Conservation (phyloP, 2,113 vertebrate genomes). For the Alaudala cheleensis region DNA sequence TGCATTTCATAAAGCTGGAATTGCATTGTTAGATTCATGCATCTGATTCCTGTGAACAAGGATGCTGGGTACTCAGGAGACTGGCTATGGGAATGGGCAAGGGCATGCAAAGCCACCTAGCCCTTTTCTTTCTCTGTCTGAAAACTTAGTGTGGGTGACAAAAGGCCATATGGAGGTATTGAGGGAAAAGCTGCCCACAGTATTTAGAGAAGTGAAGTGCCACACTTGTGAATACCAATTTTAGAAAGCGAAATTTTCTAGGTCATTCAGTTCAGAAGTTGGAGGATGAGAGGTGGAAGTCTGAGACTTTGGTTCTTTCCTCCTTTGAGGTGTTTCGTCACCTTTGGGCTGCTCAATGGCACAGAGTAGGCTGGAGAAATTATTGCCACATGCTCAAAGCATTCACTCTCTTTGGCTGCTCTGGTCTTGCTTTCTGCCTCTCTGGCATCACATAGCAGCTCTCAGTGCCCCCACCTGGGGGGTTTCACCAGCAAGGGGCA, state of each 20-base stretch:
- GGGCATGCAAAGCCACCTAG: background rate
- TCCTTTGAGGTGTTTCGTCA: background rate
- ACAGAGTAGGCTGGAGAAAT: background rate
- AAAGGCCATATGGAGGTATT: background rate
- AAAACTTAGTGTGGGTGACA: background rate
- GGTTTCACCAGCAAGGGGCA: background rate
- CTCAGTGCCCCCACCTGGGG: background rate
- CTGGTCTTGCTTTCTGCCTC: background rate
- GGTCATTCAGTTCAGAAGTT: background rate
- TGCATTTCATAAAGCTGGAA: background rate
- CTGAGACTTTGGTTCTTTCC: background rate
- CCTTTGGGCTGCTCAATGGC: background rate
- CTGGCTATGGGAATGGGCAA: background rate
- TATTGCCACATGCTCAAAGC: background rate
- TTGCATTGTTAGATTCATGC: background rate
- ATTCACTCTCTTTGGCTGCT: background rate
- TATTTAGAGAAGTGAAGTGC: background rate
- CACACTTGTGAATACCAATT: background rate
- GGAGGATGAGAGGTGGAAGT: background rate
- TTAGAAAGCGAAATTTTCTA: background rate
- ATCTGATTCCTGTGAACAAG: background rate
- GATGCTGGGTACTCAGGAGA: background rate
- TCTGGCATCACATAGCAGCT: background rate
- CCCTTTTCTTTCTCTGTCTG: background rate
- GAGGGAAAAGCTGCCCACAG: background rate